Conservation (phyloP, 2,113 vertebrate species). For the Istiophorus platypterus region DNA sequence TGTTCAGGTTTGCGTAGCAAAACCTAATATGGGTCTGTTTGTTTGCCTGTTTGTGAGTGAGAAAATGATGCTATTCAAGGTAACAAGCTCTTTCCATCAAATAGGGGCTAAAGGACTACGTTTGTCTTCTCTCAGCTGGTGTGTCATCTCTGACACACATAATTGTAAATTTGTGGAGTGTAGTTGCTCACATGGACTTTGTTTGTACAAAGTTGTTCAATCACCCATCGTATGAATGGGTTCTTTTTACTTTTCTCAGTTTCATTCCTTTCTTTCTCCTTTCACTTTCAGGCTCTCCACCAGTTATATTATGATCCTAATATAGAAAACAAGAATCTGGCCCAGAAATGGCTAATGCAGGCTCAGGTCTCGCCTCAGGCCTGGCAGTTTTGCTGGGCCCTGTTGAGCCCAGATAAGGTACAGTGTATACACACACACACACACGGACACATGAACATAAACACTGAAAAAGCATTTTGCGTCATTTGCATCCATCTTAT, state of each 20-base stretch:
- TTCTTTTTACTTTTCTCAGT: background rate
- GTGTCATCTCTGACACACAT: constrained; percentile 9
- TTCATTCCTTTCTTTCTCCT: constrained; percentile 7
- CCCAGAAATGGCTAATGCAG: constrained; percentile 99
- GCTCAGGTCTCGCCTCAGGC: constrained; percentile 98
- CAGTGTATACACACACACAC: constrained; percentile 9
- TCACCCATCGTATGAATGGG: background rate
- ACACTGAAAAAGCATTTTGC: background rate
- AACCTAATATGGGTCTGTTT: constrained; percentile 19
- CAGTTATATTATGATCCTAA: constrained; percentile 99
- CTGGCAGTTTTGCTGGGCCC: constrained; percentile 98
- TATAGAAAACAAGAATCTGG: constrained; percentile 99
- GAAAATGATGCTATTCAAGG: constrained; percentile 35
- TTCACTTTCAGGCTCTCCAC: constrained; percentile 90
- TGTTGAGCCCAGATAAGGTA: constrained; percentile 95
- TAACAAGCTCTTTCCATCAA: constrained; percentile 16
- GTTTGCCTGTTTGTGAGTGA: background rate
- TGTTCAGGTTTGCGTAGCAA: constrained; percentile 51
- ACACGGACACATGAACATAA: background rate
- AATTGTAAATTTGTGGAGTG: background rate
- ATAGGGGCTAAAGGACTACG: background rate
- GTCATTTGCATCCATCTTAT: background rate
- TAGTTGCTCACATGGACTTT: constrained; percentile 13
- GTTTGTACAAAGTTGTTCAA: constrained; percentile 11
- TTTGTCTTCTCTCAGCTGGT: constrained; percentile 4